Evolutionary conservation across 2,797 vertebrate species (phyloP).

Genomic region (Diplodus sargus): DNA sequence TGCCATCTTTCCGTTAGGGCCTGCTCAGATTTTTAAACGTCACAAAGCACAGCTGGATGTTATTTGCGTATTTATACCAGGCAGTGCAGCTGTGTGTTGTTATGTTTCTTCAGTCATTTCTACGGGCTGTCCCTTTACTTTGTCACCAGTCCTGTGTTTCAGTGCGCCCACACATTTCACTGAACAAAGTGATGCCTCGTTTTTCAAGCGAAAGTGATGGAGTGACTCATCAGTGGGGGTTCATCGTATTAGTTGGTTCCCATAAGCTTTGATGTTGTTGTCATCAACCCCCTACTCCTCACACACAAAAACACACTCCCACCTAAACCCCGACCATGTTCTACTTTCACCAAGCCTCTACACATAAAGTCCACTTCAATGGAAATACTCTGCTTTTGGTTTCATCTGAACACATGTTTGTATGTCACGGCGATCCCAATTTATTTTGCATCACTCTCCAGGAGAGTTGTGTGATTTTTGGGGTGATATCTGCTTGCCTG

Average conservation of each 20-base stretch:
- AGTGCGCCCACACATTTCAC: constrained; percentile 46
- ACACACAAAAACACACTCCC: constrained; percentile 26
- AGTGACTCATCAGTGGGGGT: constrained; percentile 56
- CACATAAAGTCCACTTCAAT: constrained; percentile 7
- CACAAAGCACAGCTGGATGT: no score
- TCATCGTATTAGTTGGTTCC: constrained; percentile 33
- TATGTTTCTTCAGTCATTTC: background rate
- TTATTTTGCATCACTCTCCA: constrained; percentile 8
- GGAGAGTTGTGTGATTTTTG: constrained; percentile 34
- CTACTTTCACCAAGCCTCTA: constrained; percentile 37
- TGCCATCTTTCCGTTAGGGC: no score
- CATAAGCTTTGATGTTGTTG: constrained; percentile 51
- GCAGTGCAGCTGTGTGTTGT: no score
- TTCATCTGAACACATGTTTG: constrained; percentile 22
- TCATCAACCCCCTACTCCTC: constrained; percentile 14
- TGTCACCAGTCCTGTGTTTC: background rate
- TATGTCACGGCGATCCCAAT: constrained; percentile 17
- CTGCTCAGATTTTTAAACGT: no score
- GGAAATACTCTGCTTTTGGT: constrained; percentile 20
- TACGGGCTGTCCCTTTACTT: background rate
- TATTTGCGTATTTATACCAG: no score
- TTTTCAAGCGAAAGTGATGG: background rate
- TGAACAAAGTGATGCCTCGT: constrained; percentile 4
- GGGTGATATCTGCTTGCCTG: constrained; percentile 45
- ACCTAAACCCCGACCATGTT: constrained; percentile 25